A percentile compares a stretch with the other conserved stretches of the same genome.
These are phyloP conservation scores for Steromphala cineraria DNA, from an alignment of 2,888 invertebrate genomes.

Conservation along the genomic window DNA sequence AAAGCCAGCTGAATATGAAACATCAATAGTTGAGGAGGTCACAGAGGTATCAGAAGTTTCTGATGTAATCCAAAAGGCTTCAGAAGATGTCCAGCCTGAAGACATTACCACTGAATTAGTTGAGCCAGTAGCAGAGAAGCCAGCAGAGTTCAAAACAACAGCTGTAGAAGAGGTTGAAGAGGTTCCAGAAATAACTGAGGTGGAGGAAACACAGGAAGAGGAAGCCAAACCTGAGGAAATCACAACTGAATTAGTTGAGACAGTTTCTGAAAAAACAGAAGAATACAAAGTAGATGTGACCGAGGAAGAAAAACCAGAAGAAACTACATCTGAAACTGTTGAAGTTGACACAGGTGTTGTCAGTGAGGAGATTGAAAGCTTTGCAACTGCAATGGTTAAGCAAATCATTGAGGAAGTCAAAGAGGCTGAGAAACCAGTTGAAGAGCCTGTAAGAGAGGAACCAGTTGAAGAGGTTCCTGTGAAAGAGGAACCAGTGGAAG, in stretches of 20 bases:
- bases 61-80: neutral
- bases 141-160: slow-evolving; percentile 32
- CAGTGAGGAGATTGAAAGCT: slow-evolving; percentile 38
- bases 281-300: slow-evolving; percentile 25
- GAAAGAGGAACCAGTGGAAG: slow-evolving; percentile 31
- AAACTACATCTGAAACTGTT: slow-evolving; percentile 22
- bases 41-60: slow-evolving; percentile 19
- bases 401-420: slow-evolving; percentile 43
- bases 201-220: slow-evolving; percentile 28
- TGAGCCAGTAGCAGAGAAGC: slow-evolving; percentile 25
- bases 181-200: slow-evolving; percentile 31
- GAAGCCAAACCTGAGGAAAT: slow-evolving; percentile 29
- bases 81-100: slow-evolving; percentile 30
- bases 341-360: slow-evolving; percentile 24
- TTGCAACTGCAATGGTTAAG: slow-evolving; percentile 41
- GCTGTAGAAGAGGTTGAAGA: slow-evolving; percentile 16
- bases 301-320: slow-evolving; percentile 5
- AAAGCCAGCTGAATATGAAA: slow-evolving; percentile 30
- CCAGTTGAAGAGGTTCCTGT: slow-evolving; percentile 12
- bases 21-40: slow-evolving; percentile 25
- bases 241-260: slow-evolving; percentile 17
- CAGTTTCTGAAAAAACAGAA: slow-evolving; percentile 33
- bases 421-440: slow-evolving; percentile 29
- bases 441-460: slow-evolving; percentile 16
- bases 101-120: slow-evolving; percentile 37